Percentiles rank a stretch among this genome's conserved stretches.
These are phyloP conservation scores for Mormyrus iriodes DNA, from an alignment of 2,113 vertebrate genomes.

Conservation along the genomic window DNA sequence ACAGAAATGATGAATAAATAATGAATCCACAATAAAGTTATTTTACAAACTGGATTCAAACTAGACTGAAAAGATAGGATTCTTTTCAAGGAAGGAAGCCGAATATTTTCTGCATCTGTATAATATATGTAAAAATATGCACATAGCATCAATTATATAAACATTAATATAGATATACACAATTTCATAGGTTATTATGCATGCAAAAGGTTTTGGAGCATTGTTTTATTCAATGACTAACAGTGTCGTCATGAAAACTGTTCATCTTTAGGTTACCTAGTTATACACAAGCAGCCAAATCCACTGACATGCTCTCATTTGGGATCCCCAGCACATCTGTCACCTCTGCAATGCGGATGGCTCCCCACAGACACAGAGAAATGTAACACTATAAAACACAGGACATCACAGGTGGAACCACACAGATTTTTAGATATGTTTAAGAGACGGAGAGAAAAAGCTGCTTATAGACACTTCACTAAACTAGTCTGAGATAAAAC, in stretches of 20 bases:
- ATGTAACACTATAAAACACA: conserved; percentile 26
- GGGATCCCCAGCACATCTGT: background rate
- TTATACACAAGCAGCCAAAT: background rate
- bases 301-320: background rate
- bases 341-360: background rate
- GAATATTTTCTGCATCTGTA: background rate
- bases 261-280: background rate
- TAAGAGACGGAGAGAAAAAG: conserved; percentile 54
- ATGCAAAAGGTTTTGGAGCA: background rate
- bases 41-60: background rate
- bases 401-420: conserved; percentile 51
- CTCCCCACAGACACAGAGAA: conserved; percentile 16
- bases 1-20: background rate
- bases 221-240: background rate
- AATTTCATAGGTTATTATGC: background rate
- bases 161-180: background rate
- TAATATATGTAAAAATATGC: background rate
- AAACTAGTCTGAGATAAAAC: conserved; percentile 58
- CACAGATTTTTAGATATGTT: conserved; percentile 61
- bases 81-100: background rate
- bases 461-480: conserved; percentile 66
- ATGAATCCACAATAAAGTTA: background rate
- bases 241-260: background rate
- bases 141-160: background rate
- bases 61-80: no score